Base-by-base conservation (phyloP, 2,888 invertebrate genomes). In the Heliothis peltigera region DNA sequence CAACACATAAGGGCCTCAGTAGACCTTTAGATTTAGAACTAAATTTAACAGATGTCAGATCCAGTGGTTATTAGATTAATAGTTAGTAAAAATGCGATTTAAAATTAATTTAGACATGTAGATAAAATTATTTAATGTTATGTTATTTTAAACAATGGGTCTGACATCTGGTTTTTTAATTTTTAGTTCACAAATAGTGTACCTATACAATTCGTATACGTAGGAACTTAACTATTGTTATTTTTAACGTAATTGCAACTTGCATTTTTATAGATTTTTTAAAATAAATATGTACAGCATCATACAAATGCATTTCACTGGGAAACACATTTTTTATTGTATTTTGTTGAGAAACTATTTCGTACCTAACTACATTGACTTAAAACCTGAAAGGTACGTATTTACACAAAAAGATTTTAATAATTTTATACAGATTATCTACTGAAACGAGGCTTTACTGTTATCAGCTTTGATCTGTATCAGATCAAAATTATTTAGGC, bases 1-100 rank as follows among this genome's bases (percentile, higher is more conserved):
- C 84, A 86, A 47, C 89, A 96, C 72, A 95, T 96, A 85, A 93
- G 96, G 78, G 93, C 93, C 55, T 95, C 96, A 28, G 96, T 96
- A 65, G 96, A 96, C 84, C 90, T 96, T 81, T 96, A 95, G 89
- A 91, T 64, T 54, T 64, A 56, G 4, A 43, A n/a, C 35, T 18
- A 17, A 65, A 59, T 63, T 63, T 53, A 62, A 49, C 49, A 39
- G 56, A 64, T 71, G 39, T 66, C 68, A 68, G 79, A 79, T 46
- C 48, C 68, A 70, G 56, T 52, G 66, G 32, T 69, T 63, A n/a
- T 12, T 75, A 70, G 42, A 39, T 25, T 39, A 56, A 8, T 51
- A 61, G 55, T 35, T 62, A 43, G 19, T 76, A 63, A 46, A 51
- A 70, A 75, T 57, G 57, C 64, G 48, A 64, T 71, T 58, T 57